phyloP scores from a whole-genome alignment of 1,140 invertebrate species.

The Chlorops oryzae region DNA sequence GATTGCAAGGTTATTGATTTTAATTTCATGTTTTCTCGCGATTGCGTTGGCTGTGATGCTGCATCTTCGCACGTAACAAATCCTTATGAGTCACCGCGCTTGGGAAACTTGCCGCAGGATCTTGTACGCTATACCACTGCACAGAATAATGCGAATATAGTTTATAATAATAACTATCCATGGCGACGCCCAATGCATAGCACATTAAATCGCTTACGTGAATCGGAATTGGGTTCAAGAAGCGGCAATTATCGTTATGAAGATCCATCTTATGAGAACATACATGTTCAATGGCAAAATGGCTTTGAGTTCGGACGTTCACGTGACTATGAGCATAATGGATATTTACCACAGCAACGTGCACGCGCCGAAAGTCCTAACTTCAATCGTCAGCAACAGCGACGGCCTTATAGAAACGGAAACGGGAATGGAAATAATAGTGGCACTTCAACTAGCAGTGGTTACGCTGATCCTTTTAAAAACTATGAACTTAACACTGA shows the following conservation, averaged over 20 bases:
- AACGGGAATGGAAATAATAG: too few relatives aligned
- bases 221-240: conserved; percentile 13
- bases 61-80: conserved; percentile 35
- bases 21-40: conserved; percentile 48
- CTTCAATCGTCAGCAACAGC: conserved; percentile 39
- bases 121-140: conserved; percentile 38
- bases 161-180: conserved; percentile 18
- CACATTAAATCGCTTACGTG: conserved; percentile 34
- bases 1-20: conserved; percentile 56
- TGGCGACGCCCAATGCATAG: conserved; percentile 31
- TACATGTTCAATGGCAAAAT: conserved; percentile 46
- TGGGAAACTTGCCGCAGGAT: conserved; percentile 33
- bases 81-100: conserved; percentile 38
- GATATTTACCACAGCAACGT: conserved; percentile 27
- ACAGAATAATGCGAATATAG: background rate
- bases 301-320: conserved; percentile 44
- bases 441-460: too few relatives aligned
- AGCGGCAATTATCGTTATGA: conserved; percentile 19
- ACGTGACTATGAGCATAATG: conserved; percentile 31
- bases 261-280: conserved; percentile 45
- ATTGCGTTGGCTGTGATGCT: conserved; percentile 42
- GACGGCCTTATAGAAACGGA: too few relatives aligned
- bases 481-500: conserved; percentile 41
- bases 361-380: conserved; percentile 43
- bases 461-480: conserved; percentile 34